phyloP scores from a whole-genome alignment of 2,888 invertebrate species.

The Barypeithes pellucidus region DNA sequence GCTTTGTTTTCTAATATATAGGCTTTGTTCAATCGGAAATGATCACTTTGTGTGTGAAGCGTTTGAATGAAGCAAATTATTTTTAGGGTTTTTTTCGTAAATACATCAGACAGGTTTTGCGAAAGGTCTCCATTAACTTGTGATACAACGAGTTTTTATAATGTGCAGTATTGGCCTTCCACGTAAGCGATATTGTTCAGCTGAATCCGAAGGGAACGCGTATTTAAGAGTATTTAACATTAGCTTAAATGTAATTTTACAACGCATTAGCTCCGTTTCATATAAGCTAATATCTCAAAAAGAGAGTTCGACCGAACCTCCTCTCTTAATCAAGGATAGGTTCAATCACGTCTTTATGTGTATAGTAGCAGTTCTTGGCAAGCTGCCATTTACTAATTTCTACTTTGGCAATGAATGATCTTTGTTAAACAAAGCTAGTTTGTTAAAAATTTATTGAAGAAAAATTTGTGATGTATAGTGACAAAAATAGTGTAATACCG shows the following conservation, averaged over 20 bases:
- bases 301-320: background rate
- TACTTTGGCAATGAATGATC: background rate
- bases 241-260: constrained; percentile 2
- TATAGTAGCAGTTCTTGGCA: background rate
- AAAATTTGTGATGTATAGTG: constrained; percentile 4
- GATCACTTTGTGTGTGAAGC: no score
- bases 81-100: no score
- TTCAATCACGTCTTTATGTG: background rate
- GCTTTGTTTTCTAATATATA: no score
- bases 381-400: background rate
- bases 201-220: background rate
- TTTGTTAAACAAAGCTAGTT: no score
- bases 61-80: background rate
- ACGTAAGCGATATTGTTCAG: background rate
- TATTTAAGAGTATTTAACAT: background rate
- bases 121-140: no score
- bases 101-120: no score
- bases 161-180: background rate
- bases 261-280: background rate
- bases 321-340: background rate
- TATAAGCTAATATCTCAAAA: background rate
- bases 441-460: background rate
- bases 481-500: constrained; percentile 25
- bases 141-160: background rate
- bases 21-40: no score